phyloP scores from a whole-genome alignment of 2,888 invertebrate species.

The Apamea epomidion region DNA sequence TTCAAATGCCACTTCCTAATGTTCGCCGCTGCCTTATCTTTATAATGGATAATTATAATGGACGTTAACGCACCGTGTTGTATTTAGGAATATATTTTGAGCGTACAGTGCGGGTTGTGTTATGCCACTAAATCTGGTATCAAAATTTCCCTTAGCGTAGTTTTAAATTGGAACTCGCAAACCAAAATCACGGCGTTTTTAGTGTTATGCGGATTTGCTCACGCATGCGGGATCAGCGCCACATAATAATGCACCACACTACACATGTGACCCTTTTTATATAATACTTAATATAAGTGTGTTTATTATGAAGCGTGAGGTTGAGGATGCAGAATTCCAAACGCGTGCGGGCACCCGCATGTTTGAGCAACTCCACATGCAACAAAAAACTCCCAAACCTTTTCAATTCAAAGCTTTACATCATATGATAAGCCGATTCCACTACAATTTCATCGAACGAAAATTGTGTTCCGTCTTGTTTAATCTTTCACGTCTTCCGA shows the following conservation, averaged over 20 bases:
- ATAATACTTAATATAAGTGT: background rate
- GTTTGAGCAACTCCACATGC: background rate
- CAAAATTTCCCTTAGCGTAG: background rate
- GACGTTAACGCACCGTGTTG: slow-evolving; percentile 12
- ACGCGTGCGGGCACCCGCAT: background rate
- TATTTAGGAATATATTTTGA: slow-evolving; percentile 6
- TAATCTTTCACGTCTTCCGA: slow-evolving; percentile 49
- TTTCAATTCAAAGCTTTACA: slow-evolving; percentile 11
- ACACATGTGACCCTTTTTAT: background rate
- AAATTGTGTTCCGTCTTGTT: slow-evolving; percentile 35
- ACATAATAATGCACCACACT: background rate
- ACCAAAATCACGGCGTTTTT: slow-evolving; percentile 2
- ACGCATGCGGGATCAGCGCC: background rate
- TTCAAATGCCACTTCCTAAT: slow-evolving; percentile 41
- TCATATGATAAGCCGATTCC: slow-evolving; percentile 24
- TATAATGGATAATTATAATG: slow-evolving; percentile 39
- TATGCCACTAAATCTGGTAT: slow-evolving; percentile 13
- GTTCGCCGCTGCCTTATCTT: slow-evolving; percentile 32
- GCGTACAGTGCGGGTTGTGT: background rate
- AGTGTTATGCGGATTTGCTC: slow-evolving; percentile 1
- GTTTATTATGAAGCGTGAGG: background rate
- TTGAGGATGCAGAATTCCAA: background rate
- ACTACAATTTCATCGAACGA: slow-evolving; percentile 32
- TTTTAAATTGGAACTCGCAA: background rate
- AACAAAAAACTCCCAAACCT: background rate